Evolutionary conservation across 2,888 invertebrate species (phyloP).

Genomic region (Thereva nobilitata): DNA sequence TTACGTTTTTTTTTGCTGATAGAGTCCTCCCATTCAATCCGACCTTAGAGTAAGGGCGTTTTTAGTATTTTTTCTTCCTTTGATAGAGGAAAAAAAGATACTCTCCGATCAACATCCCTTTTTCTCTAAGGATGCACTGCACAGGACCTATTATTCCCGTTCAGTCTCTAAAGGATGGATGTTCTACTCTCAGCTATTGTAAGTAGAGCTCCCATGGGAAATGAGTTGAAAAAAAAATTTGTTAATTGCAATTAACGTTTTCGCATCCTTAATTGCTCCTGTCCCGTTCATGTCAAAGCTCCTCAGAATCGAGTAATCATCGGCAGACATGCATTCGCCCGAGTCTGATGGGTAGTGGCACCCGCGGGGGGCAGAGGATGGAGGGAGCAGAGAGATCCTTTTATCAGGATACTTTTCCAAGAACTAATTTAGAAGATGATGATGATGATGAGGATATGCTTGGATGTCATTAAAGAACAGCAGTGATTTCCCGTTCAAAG

Average conservation of each 20-base stretch:
- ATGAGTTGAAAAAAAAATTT: constrained; percentile 25
- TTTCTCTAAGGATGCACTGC: constrained; percentile 26
- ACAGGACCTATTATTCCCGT: constrained; percentile 11
- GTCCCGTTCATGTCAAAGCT: constrained; percentile 23
- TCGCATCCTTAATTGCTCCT: constrained; percentile 35
- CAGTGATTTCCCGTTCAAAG: no score
- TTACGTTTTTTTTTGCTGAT: constrained; percentile 17
- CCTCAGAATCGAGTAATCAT: constrained; percentile 30
- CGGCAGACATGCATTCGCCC: neutral
- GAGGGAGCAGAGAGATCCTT: neutral
- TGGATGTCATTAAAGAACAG: no score
- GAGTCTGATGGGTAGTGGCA: neutral
- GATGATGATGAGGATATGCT: constrained; percentile 13
- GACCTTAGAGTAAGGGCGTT: constrained; percentile 28
- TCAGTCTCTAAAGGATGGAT: constrained; percentile 15
- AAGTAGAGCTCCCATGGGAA: constrained; percentile 4
- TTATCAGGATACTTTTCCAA: constrained; percentile 10
- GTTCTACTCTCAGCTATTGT: constrained; percentile 13
- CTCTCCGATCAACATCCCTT: constrained; percentile 1
- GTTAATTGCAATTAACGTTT: constrained; percentile 35
- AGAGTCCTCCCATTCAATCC: constrained; percentile 22
- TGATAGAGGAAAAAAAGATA: constrained; percentile 13
- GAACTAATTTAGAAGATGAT: constrained; percentile 27
- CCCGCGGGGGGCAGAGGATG: neutral
- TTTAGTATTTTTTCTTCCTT: constrained; percentile 10